These are phyloP conservation scores for Cremastinae sp. DNA, from an alignment of 2,888 invertebrate species.

Conservation along the genomic window DNA sequence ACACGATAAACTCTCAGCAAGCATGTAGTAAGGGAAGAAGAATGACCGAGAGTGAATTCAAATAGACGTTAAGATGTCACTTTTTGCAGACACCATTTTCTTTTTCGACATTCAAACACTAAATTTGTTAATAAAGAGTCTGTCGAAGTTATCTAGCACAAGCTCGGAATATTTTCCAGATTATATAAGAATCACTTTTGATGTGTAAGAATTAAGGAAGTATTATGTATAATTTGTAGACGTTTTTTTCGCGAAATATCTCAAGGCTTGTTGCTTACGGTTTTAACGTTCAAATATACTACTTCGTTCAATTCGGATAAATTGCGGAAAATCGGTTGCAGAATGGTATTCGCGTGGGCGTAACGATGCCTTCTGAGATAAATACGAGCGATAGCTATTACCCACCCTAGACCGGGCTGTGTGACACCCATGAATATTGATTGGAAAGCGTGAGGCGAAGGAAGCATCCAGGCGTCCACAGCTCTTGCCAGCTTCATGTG, in stretches of 20 bases:
- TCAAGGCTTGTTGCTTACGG: too few relatives aligned
- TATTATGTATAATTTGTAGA: too few relatives aligned
- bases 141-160: too few relatives aligned
- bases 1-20: constrained; percentile 49
- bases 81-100: constrained; percentile 27
- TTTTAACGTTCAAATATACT: too few relatives aligned
- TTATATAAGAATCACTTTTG: too few relatives aligned
- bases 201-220: too few relatives aligned
- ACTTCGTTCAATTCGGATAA: too few relatives aligned
- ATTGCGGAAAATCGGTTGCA: too few relatives aligned
- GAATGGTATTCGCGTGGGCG: background rate
- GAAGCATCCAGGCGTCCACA: constrained; percentile 44
- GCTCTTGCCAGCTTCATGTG: constrained; percentile 17
- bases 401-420: constrained; percentile 42
- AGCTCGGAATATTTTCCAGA: too few relatives aligned
- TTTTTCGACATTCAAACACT: background rate
- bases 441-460: constrained; percentile 56
- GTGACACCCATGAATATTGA: constrained; percentile 62
- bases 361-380: background rate
- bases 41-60: background rate
- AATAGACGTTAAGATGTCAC: constrained; percentile 30
- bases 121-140: too few relatives aligned
- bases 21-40: constrained; percentile 26
- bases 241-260: too few relatives aligned
- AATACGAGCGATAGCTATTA: constrained; percentile 56